Evolutionary conservation across 1,140 invertebrate genomes (phyloP).

Genomic region (Drosophila funebris): DNA sequence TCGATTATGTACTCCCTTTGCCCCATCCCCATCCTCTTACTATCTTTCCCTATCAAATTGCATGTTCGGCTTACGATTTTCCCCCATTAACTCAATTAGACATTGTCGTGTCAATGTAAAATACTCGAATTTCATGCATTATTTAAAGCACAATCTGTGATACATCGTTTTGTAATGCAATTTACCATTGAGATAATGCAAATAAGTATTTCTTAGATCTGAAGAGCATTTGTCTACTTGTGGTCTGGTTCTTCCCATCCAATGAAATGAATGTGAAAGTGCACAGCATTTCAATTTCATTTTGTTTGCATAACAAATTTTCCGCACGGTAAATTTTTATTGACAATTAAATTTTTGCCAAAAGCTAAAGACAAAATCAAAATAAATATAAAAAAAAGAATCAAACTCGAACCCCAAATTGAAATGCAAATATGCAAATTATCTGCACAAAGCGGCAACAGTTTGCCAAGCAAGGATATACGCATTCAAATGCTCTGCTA

Average conservation of each 20-base stretch:
- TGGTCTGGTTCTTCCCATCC: slow-evolving; percentile 13
- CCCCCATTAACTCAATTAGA: slow-evolving; percentile 55
- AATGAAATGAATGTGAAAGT: slow-evolving; percentile 24
- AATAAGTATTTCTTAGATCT: slow-evolving; percentile 31
- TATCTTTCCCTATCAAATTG: not conserved
- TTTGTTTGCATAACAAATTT: slow-evolving; percentile 83
- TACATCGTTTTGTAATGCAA: slow-evolving; percentile 2
- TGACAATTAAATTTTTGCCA: slow-evolving; percentile 78
- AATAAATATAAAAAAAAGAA: too few species aligned
- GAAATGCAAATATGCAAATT: slow-evolving; percentile 82
- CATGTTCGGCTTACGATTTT: slow-evolving; percentile 4
- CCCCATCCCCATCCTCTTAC: not conserved
- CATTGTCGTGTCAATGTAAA: slow-evolving; percentile 31
- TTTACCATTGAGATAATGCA: slow-evolving; percentile 31
- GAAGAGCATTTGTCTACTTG: not conserved
- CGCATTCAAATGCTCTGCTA: not conserved
- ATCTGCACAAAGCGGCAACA: slow-evolving; percentile 28
- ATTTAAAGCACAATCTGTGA: slow-evolving; percentile 36
- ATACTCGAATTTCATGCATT: slow-evolving; percentile 33
- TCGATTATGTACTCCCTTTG: not conserved
- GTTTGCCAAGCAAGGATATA: slow-evolving; percentile 38
- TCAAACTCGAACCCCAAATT: slow-evolving; percentile 52
- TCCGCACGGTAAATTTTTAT: slow-evolving; percentile 83
- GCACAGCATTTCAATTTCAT: slow-evolving; percentile 67
- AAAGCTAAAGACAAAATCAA: slow-evolving; percentile 39